These are phyloP conservation scores for Osmerus mordax DNA, from an alignment of 2,113 vertebrate genomes.

Conservation along the genomic window DNA sequence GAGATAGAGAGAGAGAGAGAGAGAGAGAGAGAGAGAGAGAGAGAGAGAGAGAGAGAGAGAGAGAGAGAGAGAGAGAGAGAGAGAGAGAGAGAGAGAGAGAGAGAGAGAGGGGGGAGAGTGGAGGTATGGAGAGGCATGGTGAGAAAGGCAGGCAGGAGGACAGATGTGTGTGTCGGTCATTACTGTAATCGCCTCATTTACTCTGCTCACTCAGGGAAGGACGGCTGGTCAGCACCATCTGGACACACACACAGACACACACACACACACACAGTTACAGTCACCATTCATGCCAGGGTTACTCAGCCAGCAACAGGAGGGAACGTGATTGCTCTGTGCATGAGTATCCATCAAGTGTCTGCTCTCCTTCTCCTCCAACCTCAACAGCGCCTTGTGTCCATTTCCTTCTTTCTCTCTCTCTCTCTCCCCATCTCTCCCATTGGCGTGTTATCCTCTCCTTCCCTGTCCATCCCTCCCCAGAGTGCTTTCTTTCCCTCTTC, in stretches of 20 bases:
- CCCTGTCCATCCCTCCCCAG: neutral
- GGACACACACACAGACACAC: conserved; percentile 17
- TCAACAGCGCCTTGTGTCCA: conserved; percentile 8
- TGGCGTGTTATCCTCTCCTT: neutral
- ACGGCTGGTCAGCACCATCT: conserved; percentile 68
- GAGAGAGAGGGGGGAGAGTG: conserved; percentile 9
- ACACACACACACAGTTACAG: conserved; percentile 27
- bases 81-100: conserved; percentile 15
- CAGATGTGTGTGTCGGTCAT: conserved; percentile 71
- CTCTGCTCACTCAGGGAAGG: conserved; percentile 63
- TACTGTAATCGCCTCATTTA: conserved; percentile 72
- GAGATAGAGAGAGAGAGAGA: neutral
- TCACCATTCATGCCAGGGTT: conserved; percentile 37
- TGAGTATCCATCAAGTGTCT: too few relatives aligned
- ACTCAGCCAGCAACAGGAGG: conserved; percentile 48
- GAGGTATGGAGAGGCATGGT: neutral
- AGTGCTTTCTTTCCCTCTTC: neutral
- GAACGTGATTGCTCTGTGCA: conserved; percentile 11
- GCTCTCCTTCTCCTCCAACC: too few relatives aligned
- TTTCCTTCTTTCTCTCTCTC: conserved; percentile 19
- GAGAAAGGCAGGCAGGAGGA: conserved; percentile 22
- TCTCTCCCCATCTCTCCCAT: neutral
- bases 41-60: conserved; percentile 10
- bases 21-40: conserved; percentile 7
- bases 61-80: neutral